Conservation (phyloP, 2,797 vertebrate species). For the Pangasius larnaudii region DNA sequence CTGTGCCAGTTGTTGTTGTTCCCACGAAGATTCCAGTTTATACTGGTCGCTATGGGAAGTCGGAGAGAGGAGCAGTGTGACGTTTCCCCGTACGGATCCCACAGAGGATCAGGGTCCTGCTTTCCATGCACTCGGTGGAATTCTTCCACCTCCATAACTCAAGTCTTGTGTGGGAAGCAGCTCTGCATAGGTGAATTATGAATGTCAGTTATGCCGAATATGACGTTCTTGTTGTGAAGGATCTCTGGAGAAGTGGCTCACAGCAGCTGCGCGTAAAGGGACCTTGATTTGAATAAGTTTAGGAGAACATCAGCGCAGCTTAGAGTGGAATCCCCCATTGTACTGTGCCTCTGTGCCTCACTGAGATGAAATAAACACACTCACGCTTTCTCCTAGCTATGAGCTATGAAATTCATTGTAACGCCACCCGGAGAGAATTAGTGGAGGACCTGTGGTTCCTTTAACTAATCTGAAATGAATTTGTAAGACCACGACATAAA, state of each 20-base stretch:
- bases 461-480: constrained; percentile 37
- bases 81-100: not conserved
- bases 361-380: constrained; percentile 35
- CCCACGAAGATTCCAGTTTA: constrained; percentile 16
- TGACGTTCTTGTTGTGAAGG: not conserved
- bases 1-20: not conserved
- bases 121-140: constrained; percentile 9
- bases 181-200: constrained; percentile 28
- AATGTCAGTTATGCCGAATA: constrained; percentile 12
- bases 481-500: constrained; percentile 18
- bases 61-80: constrained; percentile 7
- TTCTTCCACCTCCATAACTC: constrained; percentile 21
- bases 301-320: constrained; percentile 10
- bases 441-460: constrained; percentile 11
- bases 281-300: constrained; percentile 51
- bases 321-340: constrained; percentile 33
- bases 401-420: constrained; percentile 1
- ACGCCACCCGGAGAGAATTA: constrained; percentile 17
- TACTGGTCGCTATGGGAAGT: constrained; percentile 8
- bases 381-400: not conserved
- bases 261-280: constrained; percentile 25
- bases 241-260: constrained; percentile 34
- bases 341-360: not conserved
- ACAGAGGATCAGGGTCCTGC: constrained; percentile 5
- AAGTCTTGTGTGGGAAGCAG: not conserved